These are phyloP conservation scores for Ceratina japonica DNA, from an alignment of 1,140 invertebrate species.

Conservation along the genomic window DNA sequence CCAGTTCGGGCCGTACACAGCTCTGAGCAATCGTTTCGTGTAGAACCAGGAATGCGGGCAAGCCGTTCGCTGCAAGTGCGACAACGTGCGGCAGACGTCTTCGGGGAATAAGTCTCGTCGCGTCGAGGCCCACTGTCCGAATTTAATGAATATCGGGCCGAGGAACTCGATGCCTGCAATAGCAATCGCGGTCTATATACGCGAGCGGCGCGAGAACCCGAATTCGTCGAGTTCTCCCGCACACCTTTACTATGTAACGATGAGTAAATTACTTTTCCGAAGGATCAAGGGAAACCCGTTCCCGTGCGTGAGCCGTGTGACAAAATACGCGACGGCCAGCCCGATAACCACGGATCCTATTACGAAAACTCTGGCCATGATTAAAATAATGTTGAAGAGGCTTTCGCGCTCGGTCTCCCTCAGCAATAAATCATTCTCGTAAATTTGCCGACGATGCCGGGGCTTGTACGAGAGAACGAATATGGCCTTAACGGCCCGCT, in stretches of 20 bases:
- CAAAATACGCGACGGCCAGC: constrained; percentile 44
- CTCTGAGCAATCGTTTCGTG: constrained; percentile 67
- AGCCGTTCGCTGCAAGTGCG: constrained; percentile 73
- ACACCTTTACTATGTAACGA: not conserved
- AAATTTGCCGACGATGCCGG: not conserved
- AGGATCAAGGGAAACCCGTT: constrained; percentile 37
- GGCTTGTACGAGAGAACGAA: constrained; percentile 30
- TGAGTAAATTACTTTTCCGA: constrained; percentile 51
- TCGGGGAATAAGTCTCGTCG: constrained; percentile 77
- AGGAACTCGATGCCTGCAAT: constrained; percentile 72
- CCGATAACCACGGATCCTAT: constrained; percentile 42
- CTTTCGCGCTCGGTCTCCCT: not conserved
- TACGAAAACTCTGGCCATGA: constrained; percentile 47
- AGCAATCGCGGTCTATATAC: not conserved
- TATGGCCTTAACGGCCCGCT: constrained; percentile 3
- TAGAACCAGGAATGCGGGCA: constrained; percentile 75
- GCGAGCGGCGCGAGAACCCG: too few species aligned
- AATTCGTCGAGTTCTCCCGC: too few species aligned
- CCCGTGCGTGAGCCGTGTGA: constrained; percentile 40
- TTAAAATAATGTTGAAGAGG: constrained; percentile 36
- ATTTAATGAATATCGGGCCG: constrained; percentile 80
- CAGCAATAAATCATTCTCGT: not conserved
- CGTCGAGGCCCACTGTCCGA: constrained; percentile 81
- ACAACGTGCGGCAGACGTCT: constrained; percentile 76
- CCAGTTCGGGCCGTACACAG: constrained; percentile 72